These are phyloP conservation scores for Eolophus roseicapilla DNA, from an alignment of 2,113 vertebrate genomes.

Conservation along the genomic window DNA sequence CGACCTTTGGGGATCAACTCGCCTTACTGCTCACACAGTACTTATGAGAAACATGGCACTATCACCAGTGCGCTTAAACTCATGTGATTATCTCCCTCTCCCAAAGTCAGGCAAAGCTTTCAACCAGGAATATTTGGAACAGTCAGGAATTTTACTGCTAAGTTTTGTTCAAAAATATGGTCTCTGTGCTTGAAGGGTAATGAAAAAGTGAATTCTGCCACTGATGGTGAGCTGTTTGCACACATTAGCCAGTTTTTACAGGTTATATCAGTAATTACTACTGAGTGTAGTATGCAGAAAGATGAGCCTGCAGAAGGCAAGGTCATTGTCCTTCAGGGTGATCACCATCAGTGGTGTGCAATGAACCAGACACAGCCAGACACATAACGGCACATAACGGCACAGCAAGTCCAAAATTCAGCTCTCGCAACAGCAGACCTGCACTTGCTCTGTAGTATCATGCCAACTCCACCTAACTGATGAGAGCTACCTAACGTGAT, in stretches of 20 bases:
- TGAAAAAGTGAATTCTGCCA: not conserved
- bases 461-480: not conserved
- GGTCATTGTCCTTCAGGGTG: not conserved
- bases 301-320: not conserved
- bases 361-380: not conserved
- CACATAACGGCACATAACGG: not conserved
- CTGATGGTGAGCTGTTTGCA: not conserved
- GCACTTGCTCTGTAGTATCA: not conserved
- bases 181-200: not conserved
- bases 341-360: not conserved
- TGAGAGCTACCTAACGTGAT: not conserved
- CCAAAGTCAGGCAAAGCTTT: not conserved
- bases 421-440: not conserved
- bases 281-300: not conserved
- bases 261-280: not conserved
- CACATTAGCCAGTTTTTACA: not conserved
- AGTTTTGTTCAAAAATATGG: not conserved
- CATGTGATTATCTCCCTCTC: not conserved
- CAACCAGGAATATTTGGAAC: not conserved
- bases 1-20: not conserved
- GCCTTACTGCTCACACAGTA: not conserved
- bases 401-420: not conserved
- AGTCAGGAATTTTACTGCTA: not conserved
- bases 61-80: not conserved
- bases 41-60: not conserved